Base-by-base conservation (phyloP, 2,797 vertebrate genomes). In the Chaunax sp. region DNA sequence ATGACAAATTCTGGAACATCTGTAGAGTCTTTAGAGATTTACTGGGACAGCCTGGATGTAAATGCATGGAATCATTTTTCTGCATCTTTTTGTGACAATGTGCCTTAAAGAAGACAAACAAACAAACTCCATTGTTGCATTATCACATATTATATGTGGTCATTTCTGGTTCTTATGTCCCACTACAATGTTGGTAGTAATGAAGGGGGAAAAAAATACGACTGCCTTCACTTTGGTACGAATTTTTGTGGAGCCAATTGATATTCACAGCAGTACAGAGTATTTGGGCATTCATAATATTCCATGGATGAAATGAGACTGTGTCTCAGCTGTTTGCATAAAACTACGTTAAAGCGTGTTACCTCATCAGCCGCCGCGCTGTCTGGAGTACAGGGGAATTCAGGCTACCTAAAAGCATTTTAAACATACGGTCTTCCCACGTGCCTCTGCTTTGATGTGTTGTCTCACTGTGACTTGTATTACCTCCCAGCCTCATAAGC, bases 271-370 rank as follows among this genome's bases (percentile, higher is more conserved):
- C 58, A 20, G 46, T 49, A 53, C 67, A 38, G 33, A 63, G 54
- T 45, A 50, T 77, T 63, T 38, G 52, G 28, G 55, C 52, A 75
- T 80, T 68, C 47, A 63, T 78, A 66, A 80, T 54, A 69, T 61
- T 54, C 44, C 50, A 46, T 23, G 1, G 18, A 60, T 26, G 43
- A 51, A 69, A 70, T 65, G 65, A 73, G 64, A 57, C 51, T 50
- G 49, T 67, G 79, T 71, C 26, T 59, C 19, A 15, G 51, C 37
- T 73, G 73, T 83, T 83, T 89, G 79, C 78, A 87, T 84, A 78
- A 81, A 78, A 75, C 77, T 30, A 30, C 28, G 14, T 80, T 69
- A 58, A 64, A 77, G 63, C 28, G n/a, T 35, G 35, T 49, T 47
- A 41, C 53, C 70, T 85, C 75, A 88, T 90, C 83, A 88, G 62